Base-by-base conservation (phyloP, 2,888 invertebrate species). In the Chouioia cunea region DNA sequence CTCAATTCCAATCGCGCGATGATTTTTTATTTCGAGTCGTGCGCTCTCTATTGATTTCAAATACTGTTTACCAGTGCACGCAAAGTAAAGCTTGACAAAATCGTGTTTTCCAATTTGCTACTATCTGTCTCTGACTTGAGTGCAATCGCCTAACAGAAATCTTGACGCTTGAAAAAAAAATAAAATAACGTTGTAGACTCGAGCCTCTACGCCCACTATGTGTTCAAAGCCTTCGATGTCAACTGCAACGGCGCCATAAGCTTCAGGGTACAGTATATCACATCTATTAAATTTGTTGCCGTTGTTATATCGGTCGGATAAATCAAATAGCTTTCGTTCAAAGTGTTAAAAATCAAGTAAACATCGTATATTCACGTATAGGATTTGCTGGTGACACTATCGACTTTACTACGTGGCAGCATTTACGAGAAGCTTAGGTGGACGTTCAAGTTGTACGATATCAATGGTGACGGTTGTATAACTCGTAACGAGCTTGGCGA, bases 201-300 rank as follows among this genome's bases (percentile, higher is more conserved):
- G 76, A 95, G 94, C 82, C 90, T 95, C 83, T 98, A 98, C 88
- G 97, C 98, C 84, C 97, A 97, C 88, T 97, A 96, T 89, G 97
- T 98, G 89, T 98, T 98, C 92, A 97, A 97, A 89, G 97, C 97
- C 76, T 97, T 98, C 86, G 97, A 98, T 87, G 96, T 97, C 79
- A 97, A 97, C 88, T 94, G 95, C 89, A 97, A 94, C 86, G 97
- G 97, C 75, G 94, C 96, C 82, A 96, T 98, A 88, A 97, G 95
- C 87, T 98, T 98, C 89, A 93, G 97, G 92, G 98, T 98, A 89
- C 93, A 44, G 58, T 69, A 56, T 54, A n/a, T n/a, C n/a, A n/a
- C n/a, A n/a, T n/a, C n/a, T n/a, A n/a, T n/a, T n/a, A n/a, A n/a
- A n/a, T n/a, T n/a, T n/a, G n/a, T n/a, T n/a, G n/a, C n/a, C n/a